phyloP scores from a whole-genome alignment of 1,140 invertebrate genomes.

The Colletes latitarsis region DNA sequence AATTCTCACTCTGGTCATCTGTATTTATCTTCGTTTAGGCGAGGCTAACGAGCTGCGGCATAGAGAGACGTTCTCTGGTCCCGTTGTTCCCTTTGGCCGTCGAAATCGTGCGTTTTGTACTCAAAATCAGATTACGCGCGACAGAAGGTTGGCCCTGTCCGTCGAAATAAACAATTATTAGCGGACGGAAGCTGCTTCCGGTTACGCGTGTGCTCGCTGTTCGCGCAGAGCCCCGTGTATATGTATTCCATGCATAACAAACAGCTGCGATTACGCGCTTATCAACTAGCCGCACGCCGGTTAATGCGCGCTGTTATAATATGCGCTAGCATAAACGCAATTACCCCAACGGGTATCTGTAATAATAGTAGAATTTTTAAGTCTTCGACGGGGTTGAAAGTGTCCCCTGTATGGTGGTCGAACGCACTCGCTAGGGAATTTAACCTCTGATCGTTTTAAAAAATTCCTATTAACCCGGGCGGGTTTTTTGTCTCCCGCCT shows the following conservation, averaged over 20 bases:
- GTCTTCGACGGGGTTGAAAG: neutral
- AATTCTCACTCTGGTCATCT: no score
- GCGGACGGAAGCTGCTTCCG: neutral
- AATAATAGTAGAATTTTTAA: constrained; percentile 39
- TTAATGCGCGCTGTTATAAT: constrained; percentile 37
- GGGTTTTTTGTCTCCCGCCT: no score
- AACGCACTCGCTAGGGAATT: neutral
- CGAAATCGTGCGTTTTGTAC: neutral
- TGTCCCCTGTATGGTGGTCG: neutral
- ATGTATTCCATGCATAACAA: constrained; percentile 39
- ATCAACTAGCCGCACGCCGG: constrained; percentile 45
- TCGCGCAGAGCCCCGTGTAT: neutral
- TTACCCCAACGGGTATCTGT: constrained; percentile 25
- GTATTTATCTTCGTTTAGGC: no score
- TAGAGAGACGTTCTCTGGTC: no score
- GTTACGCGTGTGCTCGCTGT: neutral
- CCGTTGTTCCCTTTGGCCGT: no score
- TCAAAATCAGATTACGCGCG: neutral
- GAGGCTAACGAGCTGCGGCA: no score
- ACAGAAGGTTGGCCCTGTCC: neutral
- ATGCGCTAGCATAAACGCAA: constrained; percentile 19
- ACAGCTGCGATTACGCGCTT: constrained; percentile 55
- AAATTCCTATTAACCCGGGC: no score
- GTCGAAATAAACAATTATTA: constrained; percentile 20
- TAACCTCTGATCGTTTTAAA: no score